Base-by-base conservation (phyloP, 2,113 vertebrate species). In the Protobothrops flavoviridis region DNA sequence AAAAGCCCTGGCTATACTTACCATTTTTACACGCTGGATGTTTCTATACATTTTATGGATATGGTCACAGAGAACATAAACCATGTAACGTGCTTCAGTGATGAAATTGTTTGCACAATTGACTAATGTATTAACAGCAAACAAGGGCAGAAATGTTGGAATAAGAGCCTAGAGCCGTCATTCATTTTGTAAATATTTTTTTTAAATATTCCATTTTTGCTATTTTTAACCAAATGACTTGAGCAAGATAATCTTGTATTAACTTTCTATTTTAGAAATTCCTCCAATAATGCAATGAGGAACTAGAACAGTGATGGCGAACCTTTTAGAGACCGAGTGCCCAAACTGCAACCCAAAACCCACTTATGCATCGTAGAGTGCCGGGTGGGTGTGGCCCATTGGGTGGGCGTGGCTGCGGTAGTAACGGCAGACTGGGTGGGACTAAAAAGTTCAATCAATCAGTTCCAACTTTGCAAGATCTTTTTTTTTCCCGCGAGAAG, bases 161-260 rank as follows among this genome's bases (percentile, higher is more conserved):
- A 85, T 56, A 56, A 56, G 26, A 85, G n/a, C 29, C 20, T 5
- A 26, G 43, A 29, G n/a, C n/a, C 21, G 29, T 91, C 12, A 29
- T 69, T 74, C 4, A 24, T 5, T 20, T 56, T 55, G 24, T 43
- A 56, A 52, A 23, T 20, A 29, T 45, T 57, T 91, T 57, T 39
- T 39, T 3, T 3, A 74, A 74, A 39, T 17, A 33, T 33, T 61
- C 8, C 8, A 61, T 94, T 87, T 55, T 74, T 74, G 64, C 85
- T 92, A 56, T 85, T 74, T 87, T 92, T 92, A 89, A 45, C 94
- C 39, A 57, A 95, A 95, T 74, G 39, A 0, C 3, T 88, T 81
- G 85, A 93, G 64, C 29, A 74, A 59, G 20, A 85, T n/a, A 91
- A 87, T 85, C 39, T 85, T 86, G 43, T 57, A 48, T 91, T 91